Evolutionary conservation across 2,113 vertebrate species (phyloP).

Genomic region (Oryzias woworae): DNA sequence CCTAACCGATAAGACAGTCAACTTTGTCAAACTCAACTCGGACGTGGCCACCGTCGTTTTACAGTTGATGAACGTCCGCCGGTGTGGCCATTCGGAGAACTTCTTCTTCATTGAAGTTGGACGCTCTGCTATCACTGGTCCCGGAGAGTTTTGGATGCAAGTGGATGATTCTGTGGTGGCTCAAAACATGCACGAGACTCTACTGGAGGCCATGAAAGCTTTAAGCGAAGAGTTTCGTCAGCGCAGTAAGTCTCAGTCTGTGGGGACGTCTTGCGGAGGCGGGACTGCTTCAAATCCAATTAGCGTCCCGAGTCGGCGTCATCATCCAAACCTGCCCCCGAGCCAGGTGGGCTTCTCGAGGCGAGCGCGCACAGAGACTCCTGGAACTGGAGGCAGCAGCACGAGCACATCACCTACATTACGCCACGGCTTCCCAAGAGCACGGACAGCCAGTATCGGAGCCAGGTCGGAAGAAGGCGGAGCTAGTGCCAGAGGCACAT

Average conservation of each 20-base stretch:
- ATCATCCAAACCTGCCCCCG: constrained; percentile 71
- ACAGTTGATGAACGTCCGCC: constrained; percentile 83
- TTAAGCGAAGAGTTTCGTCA: constrained; percentile 84
- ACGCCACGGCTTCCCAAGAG: constrained; percentile 73
- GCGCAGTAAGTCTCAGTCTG: constrained; percentile 81
- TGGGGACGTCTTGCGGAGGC: constrained; percentile 75
- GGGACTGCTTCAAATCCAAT: constrained; percentile 82
- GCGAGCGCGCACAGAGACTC: constrained; percentile 77
- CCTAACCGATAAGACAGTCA: constrained; percentile 82
- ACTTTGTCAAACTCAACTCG: constrained; percentile 81
- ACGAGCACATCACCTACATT: constrained; percentile 78
- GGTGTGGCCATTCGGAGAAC: constrained; percentile 83
- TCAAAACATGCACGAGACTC: constrained; percentile 85
- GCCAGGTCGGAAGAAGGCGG: constrained; percentile 73
- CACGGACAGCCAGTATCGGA: constrained; percentile 78
- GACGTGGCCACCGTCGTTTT: constrained; percentile 80
- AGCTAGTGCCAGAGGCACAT: constrained; percentile 63
- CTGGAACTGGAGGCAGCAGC: constrained; percentile 73
- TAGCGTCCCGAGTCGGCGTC: constrained; percentile 72
- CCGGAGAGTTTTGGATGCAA: constrained; percentile 87
- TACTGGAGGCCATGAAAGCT: constrained; percentile 84
- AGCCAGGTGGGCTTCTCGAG: constrained; percentile 78
- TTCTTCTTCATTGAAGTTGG: constrained; percentile 88
- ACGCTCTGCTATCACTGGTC: constrained; percentile 78
- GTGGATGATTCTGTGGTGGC: constrained; percentile 83